Conservation (phyloP, 2,113 vertebrate genomes). For the Empidonax traillii region DNA sequence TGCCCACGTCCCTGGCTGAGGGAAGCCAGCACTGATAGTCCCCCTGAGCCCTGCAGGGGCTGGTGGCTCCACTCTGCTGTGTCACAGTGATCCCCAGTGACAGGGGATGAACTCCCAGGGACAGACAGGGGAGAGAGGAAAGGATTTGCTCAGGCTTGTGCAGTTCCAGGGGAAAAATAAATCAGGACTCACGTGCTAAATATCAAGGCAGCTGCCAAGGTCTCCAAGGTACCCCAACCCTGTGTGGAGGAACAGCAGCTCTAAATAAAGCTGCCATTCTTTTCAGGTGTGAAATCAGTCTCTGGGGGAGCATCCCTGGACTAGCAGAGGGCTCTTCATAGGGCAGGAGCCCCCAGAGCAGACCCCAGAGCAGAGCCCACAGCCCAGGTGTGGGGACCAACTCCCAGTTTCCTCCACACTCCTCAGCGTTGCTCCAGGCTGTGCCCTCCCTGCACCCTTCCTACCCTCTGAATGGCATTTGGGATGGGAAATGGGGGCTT, state of each 20-base stretch:
- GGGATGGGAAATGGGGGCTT: rapidly evolving
- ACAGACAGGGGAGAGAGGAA: not conserved
- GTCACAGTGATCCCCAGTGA: not conserved
- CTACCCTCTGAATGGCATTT: not conserved
- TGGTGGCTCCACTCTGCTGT: too few species aligned
- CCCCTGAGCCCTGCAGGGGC: too few species aligned
- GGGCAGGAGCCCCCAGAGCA: not conserved
- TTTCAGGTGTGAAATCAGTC: not conserved
- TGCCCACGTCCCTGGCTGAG: not conserved
- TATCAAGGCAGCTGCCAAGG: not conserved
- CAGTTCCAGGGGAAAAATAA: not conserved
- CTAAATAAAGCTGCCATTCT: not conserved
- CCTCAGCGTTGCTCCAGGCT: not conserved
- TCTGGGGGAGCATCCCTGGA: not conserved
- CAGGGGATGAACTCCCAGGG: too few species aligned
- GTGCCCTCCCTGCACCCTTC: not conserved
- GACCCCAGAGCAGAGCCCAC: not conserved
- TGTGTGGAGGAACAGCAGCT: not conserved
- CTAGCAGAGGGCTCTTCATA: not conserved
- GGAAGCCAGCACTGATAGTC: not conserved
- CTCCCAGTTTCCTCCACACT: not conserved
- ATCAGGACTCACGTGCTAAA: not conserved
- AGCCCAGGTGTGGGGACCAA: not conserved
- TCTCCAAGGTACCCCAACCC: not conserved
- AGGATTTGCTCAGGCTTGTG: not conserved